These are phyloP conservation scores for Mellilla xanthometata DNA, from an alignment of 2,888 invertebrate species.

Conservation along the genomic window DNA sequence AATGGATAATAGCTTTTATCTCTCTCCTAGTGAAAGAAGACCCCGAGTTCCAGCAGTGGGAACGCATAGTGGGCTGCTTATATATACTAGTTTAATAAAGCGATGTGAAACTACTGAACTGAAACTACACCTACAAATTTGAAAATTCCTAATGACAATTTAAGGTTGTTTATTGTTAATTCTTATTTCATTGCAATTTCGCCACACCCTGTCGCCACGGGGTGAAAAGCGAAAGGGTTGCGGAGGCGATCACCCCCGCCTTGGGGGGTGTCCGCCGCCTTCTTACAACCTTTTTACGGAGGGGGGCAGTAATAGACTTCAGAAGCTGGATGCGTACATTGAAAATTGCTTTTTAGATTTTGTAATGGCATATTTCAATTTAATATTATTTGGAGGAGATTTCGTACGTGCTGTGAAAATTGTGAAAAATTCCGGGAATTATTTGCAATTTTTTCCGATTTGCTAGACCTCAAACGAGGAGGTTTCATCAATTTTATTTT, in stretches of 20 bases:
- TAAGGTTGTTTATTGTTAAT: slow-evolving; percentile 11
- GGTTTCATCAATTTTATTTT: no score
- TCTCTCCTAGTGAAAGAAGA: no score
- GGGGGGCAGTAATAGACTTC: slow-evolving; percentile 70
- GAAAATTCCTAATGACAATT: slow-evolving; percentile 1
- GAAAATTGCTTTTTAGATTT: slow-evolving; percentile 36
- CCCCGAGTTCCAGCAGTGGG: no score
- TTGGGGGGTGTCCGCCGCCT: slow-evolving; percentile 74
- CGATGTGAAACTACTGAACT: no score
- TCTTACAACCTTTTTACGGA: slow-evolving; percentile 81
- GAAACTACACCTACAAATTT: not conserved
- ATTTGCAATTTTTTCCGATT: no score
- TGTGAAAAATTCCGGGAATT: no score
- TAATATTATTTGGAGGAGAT: slow-evolving; percentile 25
- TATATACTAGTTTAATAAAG: no score
- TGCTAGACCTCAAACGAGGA: no score
- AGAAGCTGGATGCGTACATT: slow-evolving; percentile 54
- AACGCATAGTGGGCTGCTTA: no score
- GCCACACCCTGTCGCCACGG: slow-evolving; percentile 69
- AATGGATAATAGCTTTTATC: no score
- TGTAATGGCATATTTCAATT: slow-evolving; percentile 36
- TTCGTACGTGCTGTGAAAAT: slow-evolving; percentile 15
- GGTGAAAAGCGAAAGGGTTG: slow-evolving; percentile 83
- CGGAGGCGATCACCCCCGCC: slow-evolving; percentile 70
- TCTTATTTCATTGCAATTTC: slow-evolving; percentile 35